Conservation (phyloP, 2,888 invertebrate species). For the Epistrophella euchroma region DNA sequence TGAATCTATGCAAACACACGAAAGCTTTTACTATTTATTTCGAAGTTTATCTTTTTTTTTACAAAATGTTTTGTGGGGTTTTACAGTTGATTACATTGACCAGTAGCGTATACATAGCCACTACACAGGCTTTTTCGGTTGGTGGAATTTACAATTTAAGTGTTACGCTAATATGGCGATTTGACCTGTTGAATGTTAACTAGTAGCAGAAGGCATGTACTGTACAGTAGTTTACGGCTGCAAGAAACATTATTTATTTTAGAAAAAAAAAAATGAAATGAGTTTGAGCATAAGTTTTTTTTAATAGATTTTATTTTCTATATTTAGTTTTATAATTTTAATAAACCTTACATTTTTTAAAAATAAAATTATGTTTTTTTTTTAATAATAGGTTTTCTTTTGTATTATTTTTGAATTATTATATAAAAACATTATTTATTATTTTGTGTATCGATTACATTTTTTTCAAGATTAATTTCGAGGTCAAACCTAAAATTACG, state of each 20-base stretch:
- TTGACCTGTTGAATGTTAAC: slow-evolving; percentile 55
- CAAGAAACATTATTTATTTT: not conserved
- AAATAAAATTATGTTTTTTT: no score
- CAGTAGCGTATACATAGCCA: not conserved
- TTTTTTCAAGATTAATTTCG: no score
- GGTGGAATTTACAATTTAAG: not conserved
- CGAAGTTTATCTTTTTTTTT: not conserved
- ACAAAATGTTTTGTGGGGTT: slow-evolving; percentile 14
- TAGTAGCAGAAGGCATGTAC: not conserved
- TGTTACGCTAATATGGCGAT: slow-evolving; percentile 44
- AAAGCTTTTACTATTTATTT: slow-evolving; percentile 12
- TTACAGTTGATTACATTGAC: slow-evolving; percentile 8
- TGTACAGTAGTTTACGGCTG: not conserved
- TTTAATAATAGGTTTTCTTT: no score
- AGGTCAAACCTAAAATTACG: no score
- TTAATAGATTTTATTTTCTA: no score
- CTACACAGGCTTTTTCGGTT: not conserved
- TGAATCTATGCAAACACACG: not conserved
- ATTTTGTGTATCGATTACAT: no score
- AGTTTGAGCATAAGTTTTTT: no score
- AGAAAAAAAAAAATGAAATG: no score
- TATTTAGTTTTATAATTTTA: no score
- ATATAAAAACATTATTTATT: no score
- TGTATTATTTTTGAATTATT: no score
- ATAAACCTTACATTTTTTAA: no score